Conservation (phyloP, 2,888 invertebrate species). For the Trilocha varians region DNA sequence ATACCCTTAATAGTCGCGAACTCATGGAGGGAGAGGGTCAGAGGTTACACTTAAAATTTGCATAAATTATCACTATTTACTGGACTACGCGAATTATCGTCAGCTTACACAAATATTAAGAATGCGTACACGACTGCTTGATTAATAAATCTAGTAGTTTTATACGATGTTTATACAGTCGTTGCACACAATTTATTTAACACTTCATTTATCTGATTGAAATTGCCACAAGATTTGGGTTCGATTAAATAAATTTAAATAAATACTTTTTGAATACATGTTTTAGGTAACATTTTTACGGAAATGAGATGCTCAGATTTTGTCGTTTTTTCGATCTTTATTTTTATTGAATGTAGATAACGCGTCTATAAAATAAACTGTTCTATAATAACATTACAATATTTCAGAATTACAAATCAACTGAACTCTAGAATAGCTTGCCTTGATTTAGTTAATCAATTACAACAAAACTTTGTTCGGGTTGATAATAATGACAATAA, state of each 20-base stretch:
- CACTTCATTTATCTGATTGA: not conserved
- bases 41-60: conserved; percentile 13
- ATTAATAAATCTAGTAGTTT: not conserved
- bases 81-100: not conserved
- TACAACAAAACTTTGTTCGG: no score
- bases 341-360: no score
- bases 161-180: not conserved
- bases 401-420: no score
- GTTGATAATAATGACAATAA: no score
- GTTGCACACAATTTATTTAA: not conserved
- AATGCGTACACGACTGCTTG: not conserved
- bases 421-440: no score
- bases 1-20: conserved; percentile 21
- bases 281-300: no score
- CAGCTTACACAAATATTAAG: not conserved
- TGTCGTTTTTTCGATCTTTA: no score
- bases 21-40: conserved; percentile 22
- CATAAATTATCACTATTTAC: not conserved
- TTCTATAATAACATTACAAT: no score
- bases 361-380: no score
- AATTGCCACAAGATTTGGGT: not conserved
- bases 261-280: no score
- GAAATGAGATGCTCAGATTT: no score
- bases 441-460: no score
- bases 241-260: not conserved